phyloP scores from a whole-genome alignment of 2,797 vertebrate species.

The Antrozous pallidus region DNA sequence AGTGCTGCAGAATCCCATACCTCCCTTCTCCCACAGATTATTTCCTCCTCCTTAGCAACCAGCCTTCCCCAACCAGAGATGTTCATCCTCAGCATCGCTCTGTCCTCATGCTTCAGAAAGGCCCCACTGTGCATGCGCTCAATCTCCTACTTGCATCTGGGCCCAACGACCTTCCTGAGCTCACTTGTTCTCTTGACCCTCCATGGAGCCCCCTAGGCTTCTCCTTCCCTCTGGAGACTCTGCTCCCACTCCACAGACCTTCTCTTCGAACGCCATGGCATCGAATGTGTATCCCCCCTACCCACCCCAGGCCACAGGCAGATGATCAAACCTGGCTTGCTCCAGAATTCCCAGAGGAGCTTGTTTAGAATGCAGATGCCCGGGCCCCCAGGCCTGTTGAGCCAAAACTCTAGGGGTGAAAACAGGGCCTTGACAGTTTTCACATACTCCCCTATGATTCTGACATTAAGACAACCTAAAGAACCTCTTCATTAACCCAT shows the following conservation, averaged over 20 bases:
- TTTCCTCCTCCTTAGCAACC: not conserved
- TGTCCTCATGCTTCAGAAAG: not conserved
- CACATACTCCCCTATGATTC: not conserved
- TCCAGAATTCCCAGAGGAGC: not conserved
- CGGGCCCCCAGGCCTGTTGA: not conserved
- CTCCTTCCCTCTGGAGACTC: not conserved
- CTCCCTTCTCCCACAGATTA: rapidly evolving
- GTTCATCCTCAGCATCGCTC: not conserved
- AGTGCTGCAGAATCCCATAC: not conserved
- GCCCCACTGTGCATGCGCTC: not conserved
- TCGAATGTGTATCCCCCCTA: not conserved
- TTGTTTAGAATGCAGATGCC: not conserved
- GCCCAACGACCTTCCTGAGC: not conserved
- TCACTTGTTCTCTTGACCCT: not conserved
- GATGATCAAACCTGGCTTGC: not conserved
- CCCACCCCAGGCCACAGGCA: not conserved
- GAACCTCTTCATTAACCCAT: not conserved
- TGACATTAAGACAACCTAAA: not conserved
- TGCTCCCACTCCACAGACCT: not conserved
- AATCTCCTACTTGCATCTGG: not conserved
- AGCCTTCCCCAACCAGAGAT: not conserved
- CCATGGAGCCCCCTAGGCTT: not conserved
- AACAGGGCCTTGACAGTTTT: not conserved
- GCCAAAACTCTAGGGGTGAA: not conserved
- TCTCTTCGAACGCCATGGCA: not conserved